These are phyloP conservation scores for Trematocara marginatum DNA, from an alignment of 2,113 vertebrate genomes.

Conservation along the genomic window DNA sequence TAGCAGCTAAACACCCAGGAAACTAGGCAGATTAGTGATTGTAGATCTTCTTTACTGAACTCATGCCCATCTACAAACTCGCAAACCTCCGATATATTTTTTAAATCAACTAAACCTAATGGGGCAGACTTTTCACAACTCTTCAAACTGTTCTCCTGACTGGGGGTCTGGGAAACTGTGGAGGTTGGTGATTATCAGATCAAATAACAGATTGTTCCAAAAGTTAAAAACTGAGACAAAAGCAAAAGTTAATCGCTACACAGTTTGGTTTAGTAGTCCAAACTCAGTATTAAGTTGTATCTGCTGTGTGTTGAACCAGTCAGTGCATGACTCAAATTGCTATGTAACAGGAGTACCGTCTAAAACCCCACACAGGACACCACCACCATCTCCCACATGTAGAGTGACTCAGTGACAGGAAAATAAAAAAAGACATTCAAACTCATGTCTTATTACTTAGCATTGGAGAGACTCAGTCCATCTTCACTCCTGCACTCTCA, in stretches of 20 bases:
- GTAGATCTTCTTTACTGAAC: neutral
- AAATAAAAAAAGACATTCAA: neutral
- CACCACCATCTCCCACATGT: neutral
- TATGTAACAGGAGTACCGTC: neutral
- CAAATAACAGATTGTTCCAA: neutral
- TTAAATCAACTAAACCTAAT: neutral
- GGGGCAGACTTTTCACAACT: neutral
- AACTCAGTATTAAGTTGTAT: neutral
- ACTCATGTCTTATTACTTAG: neutral
- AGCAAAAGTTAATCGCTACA: neutral
- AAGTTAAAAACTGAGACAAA: neutral
- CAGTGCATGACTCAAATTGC: neutral
- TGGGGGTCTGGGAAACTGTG: neutral
- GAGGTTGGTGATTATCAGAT: neutral
- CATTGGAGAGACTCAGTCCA: neutral
- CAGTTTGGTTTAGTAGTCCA: neutral
- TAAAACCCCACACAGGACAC: neutral
- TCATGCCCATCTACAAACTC: neutral
- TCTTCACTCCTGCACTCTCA: neutral
- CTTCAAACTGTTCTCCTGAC: neutral
- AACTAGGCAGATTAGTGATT: neutral
- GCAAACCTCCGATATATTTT: neutral
- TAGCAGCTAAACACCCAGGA: neutral
- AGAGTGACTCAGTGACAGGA: neutral
- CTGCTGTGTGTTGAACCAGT: neutral